Evolutionary conservation across 2,113 vertebrate species (phyloP), one percentile per base, ranked within the genome.

Genomic region (Meleagris gallopavo): DNA sequence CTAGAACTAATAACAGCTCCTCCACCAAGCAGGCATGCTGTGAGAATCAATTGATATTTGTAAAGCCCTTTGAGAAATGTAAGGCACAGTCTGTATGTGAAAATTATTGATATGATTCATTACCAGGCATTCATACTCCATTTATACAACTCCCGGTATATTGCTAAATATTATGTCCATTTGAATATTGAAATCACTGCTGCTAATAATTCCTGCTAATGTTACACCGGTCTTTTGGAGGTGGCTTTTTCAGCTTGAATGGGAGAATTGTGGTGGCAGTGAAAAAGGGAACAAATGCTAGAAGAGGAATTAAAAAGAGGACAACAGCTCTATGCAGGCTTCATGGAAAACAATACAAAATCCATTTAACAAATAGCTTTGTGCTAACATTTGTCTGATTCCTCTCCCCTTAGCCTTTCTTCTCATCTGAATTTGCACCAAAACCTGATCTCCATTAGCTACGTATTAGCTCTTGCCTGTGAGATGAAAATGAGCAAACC

Each of bases 21-120:
- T 91, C 88, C 93, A 93, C 55, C 54, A 69, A 83, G 79, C 74
- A 90, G 91, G 70, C 93, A 76, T 93, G 94, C 85, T 93, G 93
- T 91, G 91, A 95, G 95, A 94, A 96, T 96, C 91, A 95, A 95
- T 55, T 84, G 91, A 71, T 94, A 91, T 94, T 96, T 95, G 96
- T 92, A 92, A 94, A 96, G 88, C 65, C 91, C 93, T 94, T 89
- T 93, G 76, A 96, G 93, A 96, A 95, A 85, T 43, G 87, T 73
- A 81, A 96, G 93, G 95, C 95, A 96, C 88, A 93, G 90, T 30
- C 80, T 94, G 94, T 88, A 95, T 93, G 85, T 78, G 92, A 97
- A 96, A 95, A 96, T 96, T 97, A 97, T 96, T 97, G 95, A 95
- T 95, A 96, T 96, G 95, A 96, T 96, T 97, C 95, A 97, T 97